Conservation (phyloP, 1,140 invertebrate species). For the Drosophila tristis region DNA sequence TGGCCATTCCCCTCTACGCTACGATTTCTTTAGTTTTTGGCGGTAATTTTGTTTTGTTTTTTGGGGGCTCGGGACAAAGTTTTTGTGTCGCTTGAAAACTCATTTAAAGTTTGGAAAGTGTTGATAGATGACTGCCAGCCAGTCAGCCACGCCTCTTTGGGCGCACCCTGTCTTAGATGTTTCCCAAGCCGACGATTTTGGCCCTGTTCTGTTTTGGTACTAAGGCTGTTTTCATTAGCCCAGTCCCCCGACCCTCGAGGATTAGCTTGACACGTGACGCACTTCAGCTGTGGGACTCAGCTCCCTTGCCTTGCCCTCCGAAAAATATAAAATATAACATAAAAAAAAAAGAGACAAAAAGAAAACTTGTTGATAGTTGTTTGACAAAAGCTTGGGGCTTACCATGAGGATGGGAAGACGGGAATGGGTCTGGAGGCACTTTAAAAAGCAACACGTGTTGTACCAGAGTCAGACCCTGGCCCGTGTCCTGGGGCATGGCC, state of each 20-base stretch:
- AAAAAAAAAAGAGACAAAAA: slow-evolving; percentile 29
- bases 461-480: slow-evolving; percentile 2
- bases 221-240: slow-evolving; percentile 61
- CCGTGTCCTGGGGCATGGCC: slow-evolving; percentile 7
- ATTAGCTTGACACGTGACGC: slow-evolving; percentile 65
- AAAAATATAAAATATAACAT: slow-evolving; percentile 3
- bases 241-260: slow-evolving; percentile 18
- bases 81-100: slow-evolving; percentile 67
- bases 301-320: slow-evolving; percentile 1
- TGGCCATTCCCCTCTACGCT: slow-evolving; percentile 16
- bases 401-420: neutral
- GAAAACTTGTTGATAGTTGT: slow-evolving; percentile 71
- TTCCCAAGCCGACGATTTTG: slow-evolving; percentile 10
- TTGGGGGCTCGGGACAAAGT: slow-evolving; percentile 41
- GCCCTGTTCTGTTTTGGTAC: slow-evolving; percentile 31
- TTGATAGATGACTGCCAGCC: slow-evolving; percentile 65
- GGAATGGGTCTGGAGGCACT: slow-evolving; percentile 24
- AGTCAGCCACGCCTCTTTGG: slow-evolving; percentile 30
- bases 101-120: slow-evolving; percentile 80
- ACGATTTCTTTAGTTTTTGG: slow-evolving; percentile 18
- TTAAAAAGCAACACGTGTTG: slow-evolving; percentile 70
- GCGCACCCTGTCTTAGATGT: slow-evolving; percentile 34
- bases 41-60: slow-evolving; percentile 29
- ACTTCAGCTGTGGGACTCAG: slow-evolving; percentile 39
- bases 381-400: slow-evolving; percentile 42